Conservation (phyloP, 2,113 vertebrate species). For the Oceanodroma tethys region DNA sequence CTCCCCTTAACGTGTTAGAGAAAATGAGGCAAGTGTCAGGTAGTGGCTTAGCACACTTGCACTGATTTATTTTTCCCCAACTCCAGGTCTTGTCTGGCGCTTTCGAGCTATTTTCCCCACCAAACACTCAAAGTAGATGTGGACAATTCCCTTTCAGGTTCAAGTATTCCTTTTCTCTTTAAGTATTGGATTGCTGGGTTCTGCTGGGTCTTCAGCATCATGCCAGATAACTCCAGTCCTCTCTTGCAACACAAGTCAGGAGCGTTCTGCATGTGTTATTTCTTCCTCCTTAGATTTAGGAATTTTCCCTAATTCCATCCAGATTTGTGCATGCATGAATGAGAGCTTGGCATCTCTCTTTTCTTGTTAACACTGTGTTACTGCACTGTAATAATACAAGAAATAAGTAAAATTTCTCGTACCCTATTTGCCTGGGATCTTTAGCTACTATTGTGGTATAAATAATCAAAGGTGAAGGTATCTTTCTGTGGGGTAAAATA, state of each 20-base stretch:
- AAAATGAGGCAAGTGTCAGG: neutral
- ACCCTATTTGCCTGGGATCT: constrained; percentile 7
- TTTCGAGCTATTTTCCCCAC: constrained; percentile 58
- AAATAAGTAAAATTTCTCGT: neutral
- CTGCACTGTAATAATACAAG: neutral
- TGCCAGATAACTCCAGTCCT: constrained; percentile 20
- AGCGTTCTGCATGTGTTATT: constrained; percentile 36
- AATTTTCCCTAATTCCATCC: neutral
- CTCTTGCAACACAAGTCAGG: neutral
- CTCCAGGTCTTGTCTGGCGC: constrained; percentile 60
- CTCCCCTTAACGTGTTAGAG: neutral
- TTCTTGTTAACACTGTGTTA: constrained; percentile 10
- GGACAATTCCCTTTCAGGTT: constrained; percentile 53
- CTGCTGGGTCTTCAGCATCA: constrained; percentile 49
- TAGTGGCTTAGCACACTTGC: constrained; percentile 11
- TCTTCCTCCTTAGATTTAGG: neutral
- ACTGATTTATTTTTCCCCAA: constrained; percentile 63
- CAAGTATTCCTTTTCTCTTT: constrained; percentile 61
- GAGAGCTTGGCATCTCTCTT: constrained; percentile 8
- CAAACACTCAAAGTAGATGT: constrained; percentile 60
- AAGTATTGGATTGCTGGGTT: constrained; percentile 62
- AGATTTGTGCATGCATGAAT: constrained; percentile 33
- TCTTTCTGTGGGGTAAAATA: neutral
- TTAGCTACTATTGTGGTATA: neutral
- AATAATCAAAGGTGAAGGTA: constrained; percentile 38